A percentile compares a stretch with the other conserved stretches of the same genome.
These are phyloP conservation scores for Aldabrachelys gigantea DNA, from an alignment of 2,113 vertebrate species.

Conservation along the genomic window DNA sequence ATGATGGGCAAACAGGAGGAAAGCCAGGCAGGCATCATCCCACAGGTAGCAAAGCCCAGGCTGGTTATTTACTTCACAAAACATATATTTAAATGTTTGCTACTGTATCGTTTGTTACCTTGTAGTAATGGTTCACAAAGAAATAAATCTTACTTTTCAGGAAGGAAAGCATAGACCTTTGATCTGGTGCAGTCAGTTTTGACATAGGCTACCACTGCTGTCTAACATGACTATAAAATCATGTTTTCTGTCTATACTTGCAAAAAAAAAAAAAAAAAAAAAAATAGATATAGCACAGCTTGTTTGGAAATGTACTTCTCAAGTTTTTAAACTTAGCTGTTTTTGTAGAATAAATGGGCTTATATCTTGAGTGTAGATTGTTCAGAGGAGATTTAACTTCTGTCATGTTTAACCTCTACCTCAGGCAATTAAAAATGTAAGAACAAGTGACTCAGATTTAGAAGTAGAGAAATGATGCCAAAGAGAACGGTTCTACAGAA, in stretches of 20 bases:
- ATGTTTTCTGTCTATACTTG: not conserved
- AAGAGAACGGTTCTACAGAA: not conserved
- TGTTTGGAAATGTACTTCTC: not conserved
- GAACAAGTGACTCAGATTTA: not conserved
- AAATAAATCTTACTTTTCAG: not conserved
- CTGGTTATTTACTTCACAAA: not conserved
- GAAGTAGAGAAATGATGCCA: not conserved
- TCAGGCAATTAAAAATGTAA: not conserved
- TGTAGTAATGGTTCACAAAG: not conserved
- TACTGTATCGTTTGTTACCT: fast-evolving
- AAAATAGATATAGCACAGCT: not conserved
- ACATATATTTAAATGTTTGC: not conserved
- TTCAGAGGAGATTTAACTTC: not conserved
- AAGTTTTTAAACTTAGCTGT: not conserved
- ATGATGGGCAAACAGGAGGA: slow-evolving; percentile 99
- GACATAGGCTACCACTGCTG: not conserved
- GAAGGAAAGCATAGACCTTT: not conserved
- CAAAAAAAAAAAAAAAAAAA: no score
- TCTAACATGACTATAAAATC: not conserved
- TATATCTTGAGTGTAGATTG: not conserved
- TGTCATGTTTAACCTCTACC: not conserved
- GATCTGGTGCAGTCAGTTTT: not conserved
- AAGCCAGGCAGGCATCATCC: slow-evolving; percentile 98
- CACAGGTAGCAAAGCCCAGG: slow-evolving; percentile 84
- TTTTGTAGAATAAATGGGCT: not conserved